Evolutionary conservation across 2,113 vertebrate species (phyloP).

Genomic region (Pyxicephalus adspersus): DNA sequence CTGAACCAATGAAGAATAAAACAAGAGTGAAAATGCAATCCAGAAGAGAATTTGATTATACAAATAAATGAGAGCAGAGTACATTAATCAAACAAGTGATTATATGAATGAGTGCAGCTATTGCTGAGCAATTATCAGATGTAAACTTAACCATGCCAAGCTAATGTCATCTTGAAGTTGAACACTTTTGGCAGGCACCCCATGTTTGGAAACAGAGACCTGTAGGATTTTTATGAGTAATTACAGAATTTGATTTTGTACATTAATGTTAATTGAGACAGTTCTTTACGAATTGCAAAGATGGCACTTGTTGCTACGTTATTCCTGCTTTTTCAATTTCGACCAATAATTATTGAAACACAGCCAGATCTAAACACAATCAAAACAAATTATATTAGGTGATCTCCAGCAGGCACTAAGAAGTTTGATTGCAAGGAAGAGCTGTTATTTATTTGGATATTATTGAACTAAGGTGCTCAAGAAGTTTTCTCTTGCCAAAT

Average conservation of each 20-base stretch:
- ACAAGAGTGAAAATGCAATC: conserved; percentile 42
- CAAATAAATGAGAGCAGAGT: conserved; percentile 69
- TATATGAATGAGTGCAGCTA: conserved; percentile 78
- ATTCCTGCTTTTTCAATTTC: background rate
- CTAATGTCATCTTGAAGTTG: conserved; percentile 76
- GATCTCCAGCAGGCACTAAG: conserved; percentile 5
- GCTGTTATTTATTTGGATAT: conserved; percentile 6
- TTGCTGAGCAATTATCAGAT: conserved; percentile 84
- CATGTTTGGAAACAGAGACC: conserved; percentile 57
- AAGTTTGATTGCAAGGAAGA: background rate
- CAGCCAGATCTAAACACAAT: conserved; percentile 16
- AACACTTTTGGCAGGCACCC: conserved; percentile 66
- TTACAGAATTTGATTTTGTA: conserved; percentile 33
- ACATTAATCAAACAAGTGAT: conserved; percentile 83
- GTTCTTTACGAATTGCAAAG: conserved; percentile 19
- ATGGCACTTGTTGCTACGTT: conserved; percentile 24
- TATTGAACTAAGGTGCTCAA: conserved; percentile 3
- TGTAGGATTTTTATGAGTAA: conserved; percentile 50
- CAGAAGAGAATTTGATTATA: conserved; percentile 50
- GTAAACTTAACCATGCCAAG: conserved; percentile 78
- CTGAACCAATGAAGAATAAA: conserved; percentile 15
- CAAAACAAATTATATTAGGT: conserved; percentile 30
- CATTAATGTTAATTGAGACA: conserved; percentile 48
- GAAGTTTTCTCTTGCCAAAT: conserved; percentile 14
- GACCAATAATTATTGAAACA: conserved; percentile 37